Base-by-base conservation (phyloP, 2,888 invertebrate genomes). In the Torymus auratus region DNA sequence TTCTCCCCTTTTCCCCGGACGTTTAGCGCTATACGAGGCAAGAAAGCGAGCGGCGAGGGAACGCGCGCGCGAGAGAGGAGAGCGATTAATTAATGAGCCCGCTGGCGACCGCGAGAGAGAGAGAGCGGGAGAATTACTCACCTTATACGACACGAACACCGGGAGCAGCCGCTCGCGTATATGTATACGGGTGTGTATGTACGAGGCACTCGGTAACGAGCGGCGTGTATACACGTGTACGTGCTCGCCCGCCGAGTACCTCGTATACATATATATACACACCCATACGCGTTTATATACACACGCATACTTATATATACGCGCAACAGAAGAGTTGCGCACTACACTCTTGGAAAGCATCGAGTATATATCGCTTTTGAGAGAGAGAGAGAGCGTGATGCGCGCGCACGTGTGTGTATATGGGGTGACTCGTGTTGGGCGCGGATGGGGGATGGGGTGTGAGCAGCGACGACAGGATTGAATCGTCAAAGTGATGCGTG, bases 151-250 rank as follows among this genome's bases (percentile, higher is more conserved):
- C 53, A 53, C 53, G 53, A 17, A 60, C 14, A 64, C 64, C 64
- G 64, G 64, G 64, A 64, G 64, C 41, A 28, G 41, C 64, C 23
- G 28, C 73, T 23, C 53, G 64, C 15, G 70, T 28, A 20, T 11
- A 11, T 17, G 12, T 60, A 10, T 60, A 60, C 10, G 50, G 5
- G 50, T 3, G 50, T 17, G 20, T 28, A 28, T 28, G 28, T 28
- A 28, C 28, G 28, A 28, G 28, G 55, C 67, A 62, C 62, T 56
- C 69, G 71, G 64, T 78, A 71, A 78, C 71, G 71, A 70, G 77
- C 71, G 23, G 20, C 70, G 67, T 71, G 80, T 65, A 69, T 71
- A 80, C 80, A 75, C 71, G 75, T 80, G 80, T 80, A 80, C 75
- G 53, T n/a, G 58, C 62, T 70, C 71, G 55, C 78, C 78, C 68